Evolutionary conservation across 2,797 vertebrate species (phyloP).

Genomic region (Coregonus sp.): DNA sequence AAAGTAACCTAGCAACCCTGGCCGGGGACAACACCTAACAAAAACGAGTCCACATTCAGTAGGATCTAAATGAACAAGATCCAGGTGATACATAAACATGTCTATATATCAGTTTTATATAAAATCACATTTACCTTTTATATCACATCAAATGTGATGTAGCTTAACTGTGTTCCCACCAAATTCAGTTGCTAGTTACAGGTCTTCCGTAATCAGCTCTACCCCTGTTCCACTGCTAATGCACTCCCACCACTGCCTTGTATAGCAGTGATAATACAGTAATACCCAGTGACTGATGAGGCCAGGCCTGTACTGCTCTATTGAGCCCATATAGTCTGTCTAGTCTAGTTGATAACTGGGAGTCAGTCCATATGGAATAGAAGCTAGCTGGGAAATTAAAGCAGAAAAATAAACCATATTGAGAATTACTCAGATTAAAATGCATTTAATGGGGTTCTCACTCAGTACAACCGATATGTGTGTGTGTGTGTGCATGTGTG

Average conservation of each 20-base stretch:
- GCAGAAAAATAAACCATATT: conserved; percentile 67
- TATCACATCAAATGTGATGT: too few relatives aligned
- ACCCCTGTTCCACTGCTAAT: conserved; percentile 23
- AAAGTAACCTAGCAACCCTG: too few relatives aligned
- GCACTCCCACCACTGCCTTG: background rate
- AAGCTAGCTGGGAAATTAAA: conserved; percentile 59
- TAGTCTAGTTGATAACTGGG: conserved; percentile 60
- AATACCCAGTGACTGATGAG: conserved; percentile 58
- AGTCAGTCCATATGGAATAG: conserved; percentile 66
- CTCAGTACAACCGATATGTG: conserved; percentile 64
- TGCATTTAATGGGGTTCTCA: conserved; percentile 71
- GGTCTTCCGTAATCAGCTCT: conserved; percentile 10
- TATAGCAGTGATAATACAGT: conserved; percentile 42
- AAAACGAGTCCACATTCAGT: too few relatives aligned
- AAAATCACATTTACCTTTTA: background rate
- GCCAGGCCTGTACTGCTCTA: conserved; percentile 45
- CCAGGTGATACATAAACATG: too few relatives aligned
- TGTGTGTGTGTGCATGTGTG: conserved; percentile 16
- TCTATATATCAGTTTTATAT: too few relatives aligned
- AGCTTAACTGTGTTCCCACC: background rate
- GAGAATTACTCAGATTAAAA: conserved; percentile 76
- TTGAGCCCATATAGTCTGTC: conserved; percentile 62
- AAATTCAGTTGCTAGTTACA: background rate
- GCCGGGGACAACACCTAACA: too few relatives aligned
- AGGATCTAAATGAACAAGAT: too few relatives aligned